These are phyloP conservation scores for Pteronura brasiliensis DNA, from an alignment of 2,113 vertebrate genomes.

Conservation along the genomic window DNA sequence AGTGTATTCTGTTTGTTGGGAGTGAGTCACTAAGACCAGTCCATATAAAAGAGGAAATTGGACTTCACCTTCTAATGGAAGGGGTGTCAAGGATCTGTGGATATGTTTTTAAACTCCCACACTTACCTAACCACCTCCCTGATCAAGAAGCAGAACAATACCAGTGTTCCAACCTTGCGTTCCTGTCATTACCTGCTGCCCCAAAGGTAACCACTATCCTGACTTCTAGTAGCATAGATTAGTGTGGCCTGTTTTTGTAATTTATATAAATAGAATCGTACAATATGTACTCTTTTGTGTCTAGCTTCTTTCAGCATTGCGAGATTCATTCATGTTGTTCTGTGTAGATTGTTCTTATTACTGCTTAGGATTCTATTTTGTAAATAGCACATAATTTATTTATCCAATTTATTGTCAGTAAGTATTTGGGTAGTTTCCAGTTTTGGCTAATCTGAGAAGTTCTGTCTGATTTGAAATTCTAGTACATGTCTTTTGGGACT, in stretches of 20 bases:
- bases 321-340: not conserved
- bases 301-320: not conserved
- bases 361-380: conserved; percentile 11
- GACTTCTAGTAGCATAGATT: not conserved
- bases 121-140: not conserved
- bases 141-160: not conserved
- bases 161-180: not conserved
- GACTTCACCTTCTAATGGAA: not conserved
- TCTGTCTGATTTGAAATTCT: not conserved
- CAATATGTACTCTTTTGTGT: not conserved
- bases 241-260: not conserved
- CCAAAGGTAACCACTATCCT: not conserved
- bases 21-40: not conserved
- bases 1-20: not conserved
- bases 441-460: not conserved
- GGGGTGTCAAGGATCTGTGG: not conserved
- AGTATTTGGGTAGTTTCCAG: not conserved
- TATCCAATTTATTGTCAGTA: not conserved
- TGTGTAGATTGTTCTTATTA: not conserved
- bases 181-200: not conserved
- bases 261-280: not conserved
- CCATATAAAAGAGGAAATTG: not conserved
- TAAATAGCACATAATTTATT: not conserved
- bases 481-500: not conserved
- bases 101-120: not conserved